Base-by-base conservation (phyloP, 2,888 invertebrate species). In the Standfussiana lucernea region DNA sequence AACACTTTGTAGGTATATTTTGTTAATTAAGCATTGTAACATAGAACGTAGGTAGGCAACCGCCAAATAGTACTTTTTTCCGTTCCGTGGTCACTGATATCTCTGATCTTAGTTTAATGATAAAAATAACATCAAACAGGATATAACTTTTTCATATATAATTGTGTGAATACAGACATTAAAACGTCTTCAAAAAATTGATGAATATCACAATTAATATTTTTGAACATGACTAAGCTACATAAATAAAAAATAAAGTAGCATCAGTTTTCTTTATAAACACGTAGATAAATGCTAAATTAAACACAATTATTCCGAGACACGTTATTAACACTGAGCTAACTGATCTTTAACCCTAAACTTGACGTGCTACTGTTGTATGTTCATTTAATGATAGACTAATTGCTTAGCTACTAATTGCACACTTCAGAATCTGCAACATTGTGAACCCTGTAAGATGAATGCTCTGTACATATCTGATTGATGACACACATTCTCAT, bases 321-420 rank as follows among this genome's bases (percentile, higher is more conserved):
- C 10, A 8, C 18, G 15, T 65, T 56, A 69, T 69, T 62, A 62
- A 42, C 32, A 32, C 32, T 35, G 35, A 56, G n/a, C 28, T 35
- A 13, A 61, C 18, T 72, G 77, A 76, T 70, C 69, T 80, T 71
- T 77, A 40, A 67, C 50, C 64, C 15, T 62, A 1, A 61, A 50
- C n/a, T 24, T n/a, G 37, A 67, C n/a, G 15, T 45, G n/a, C 10
- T 56, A 13, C 21, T 70, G 47, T 62, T 56, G 40, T 65, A 11
- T n/a, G 13, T 32, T 68, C 6, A 13, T 40, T 67, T 66, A 64
- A 50, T 67, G 21, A 28, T 45, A 6, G 5, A 42, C 21, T 50
- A 32, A 21, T 32, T n/a, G n/a, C 28, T 42, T 35, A 35, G 4
- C 21, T 76, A 28, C 21, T 35, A 65, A 67, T 66, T 42, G n/a